Evolutionary conservation across 1,140 invertebrate species (phyloP), one percentile per base, ranked within the genome.

Genomic region (Rhopalosiphum maidis): DNA sequence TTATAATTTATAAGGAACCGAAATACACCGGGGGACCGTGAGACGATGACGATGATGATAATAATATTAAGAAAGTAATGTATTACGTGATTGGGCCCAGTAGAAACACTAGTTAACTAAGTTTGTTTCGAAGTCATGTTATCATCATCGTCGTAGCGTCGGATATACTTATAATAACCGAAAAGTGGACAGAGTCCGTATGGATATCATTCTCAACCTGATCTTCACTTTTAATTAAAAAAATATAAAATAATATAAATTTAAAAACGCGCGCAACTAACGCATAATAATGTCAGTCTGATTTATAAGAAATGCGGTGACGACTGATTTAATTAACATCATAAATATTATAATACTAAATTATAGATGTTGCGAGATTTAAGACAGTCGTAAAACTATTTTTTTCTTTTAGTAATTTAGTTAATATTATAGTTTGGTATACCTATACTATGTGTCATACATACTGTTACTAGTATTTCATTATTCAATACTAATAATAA

Each of bases 21-120:
- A 90, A 90, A 90, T 43, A 30, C 54, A 68, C 54, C 37, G 23
- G 54, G 89, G 89, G 89, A 89, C 54, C 55, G 54, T 30, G 54
- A 55, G 41, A 51, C 43, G 46, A 35, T 35, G 86, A 54, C 51
- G 89, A 68, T 60, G 89, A 43, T 60, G 55, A 68, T 90, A 90
- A 90, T 90, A 90, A 68, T 68, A 90, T 90, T 92, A 92, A 48
- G 90, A 92, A 83, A 92, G 90, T 92, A 92, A 92, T 92, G 90
- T 92, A 92, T 82, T 92, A 92, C 90, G 90, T 92, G 90, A 92
- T 92, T 83, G 90, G 90, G 51, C 77, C 11, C 60, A 46, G 68
- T 83, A 77, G 90, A 41, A 22, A 41, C 37, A 43, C 89, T 43
- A n/a, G 89, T 90, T 90, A 90, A 90, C 89, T 68, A 60, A 90